phyloP scores from a whole-genome alignment of 2,113 vertebrate species.

The Todiramphus saurophagus region DNA sequence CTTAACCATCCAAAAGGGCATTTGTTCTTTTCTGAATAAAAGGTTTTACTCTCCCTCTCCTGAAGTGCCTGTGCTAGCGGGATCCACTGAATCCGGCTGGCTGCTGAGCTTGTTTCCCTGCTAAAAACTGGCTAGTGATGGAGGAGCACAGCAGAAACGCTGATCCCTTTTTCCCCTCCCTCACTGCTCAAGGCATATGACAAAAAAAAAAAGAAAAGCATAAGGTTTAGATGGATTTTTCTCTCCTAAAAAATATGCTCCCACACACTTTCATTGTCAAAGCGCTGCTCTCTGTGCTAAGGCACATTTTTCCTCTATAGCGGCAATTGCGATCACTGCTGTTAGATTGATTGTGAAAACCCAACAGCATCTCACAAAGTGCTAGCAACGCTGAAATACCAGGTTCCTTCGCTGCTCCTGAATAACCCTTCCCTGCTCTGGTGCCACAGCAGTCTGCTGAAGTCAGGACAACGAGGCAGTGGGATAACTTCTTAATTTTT shows the following conservation, averaged over 20 bases:
- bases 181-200: neutral
- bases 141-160: neutral
- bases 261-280: neutral
- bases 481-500: too few species aligned
- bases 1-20: neutral
- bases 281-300: neutral
- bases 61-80: neutral
- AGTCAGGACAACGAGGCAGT: neutral
- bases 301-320: neutral
- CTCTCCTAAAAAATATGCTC: neutral
- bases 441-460: neutral
- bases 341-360: neutral
- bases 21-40: neutral
- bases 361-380: neutral
- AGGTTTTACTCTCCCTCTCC: neutral
- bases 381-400: neutral
- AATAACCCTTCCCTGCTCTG: accelerated
- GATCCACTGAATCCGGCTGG: neutral
- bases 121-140: neutral
- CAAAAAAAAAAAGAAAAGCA: neutral
- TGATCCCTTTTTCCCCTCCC: accelerated
- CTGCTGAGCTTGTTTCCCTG: neutral
- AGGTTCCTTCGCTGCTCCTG: neutral
- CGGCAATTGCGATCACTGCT: neutral
- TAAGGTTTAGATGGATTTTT: neutral